phyloP scores from a whole-genome alignment of 2,888 invertebrate genomes.

The Cerastoderma edule region DNA sequence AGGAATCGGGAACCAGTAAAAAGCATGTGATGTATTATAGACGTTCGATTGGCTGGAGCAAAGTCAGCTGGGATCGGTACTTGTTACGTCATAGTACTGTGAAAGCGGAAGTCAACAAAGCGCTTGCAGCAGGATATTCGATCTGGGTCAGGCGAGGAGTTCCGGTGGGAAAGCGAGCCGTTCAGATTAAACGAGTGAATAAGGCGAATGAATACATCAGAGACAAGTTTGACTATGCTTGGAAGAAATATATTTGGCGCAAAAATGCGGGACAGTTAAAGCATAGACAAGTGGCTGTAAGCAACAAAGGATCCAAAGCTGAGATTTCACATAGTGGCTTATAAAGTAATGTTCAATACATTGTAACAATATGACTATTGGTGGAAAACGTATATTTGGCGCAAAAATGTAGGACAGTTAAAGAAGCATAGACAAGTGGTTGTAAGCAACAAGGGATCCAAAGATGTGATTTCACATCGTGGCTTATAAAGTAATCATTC shows the following conservation, averaged over 20 bases:
- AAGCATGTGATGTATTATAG: slow-evolving; percentile 61
- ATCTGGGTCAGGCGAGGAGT: slow-evolving; percentile 60
- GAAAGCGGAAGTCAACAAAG: slow-evolving; percentile 48
- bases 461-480: slow-evolving; percentile 22
- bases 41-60: slow-evolving; percentile 27
- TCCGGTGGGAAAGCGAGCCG: slow-evolving; percentile 12
- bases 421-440: slow-evolving; percentile 36
- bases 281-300: slow-evolving; percentile 35
- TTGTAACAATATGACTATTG: slow-evolving; percentile 63
- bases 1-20: slow-evolving; percentile 44
- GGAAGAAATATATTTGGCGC: slow-evolving; percentile 57
- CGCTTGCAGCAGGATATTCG: slow-evolving; percentile 50
- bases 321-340: slow-evolving; percentile 26
- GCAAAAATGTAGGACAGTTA: slow-evolving; percentile 6
- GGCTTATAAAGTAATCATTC: slow-evolving; percentile 6
- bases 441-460: slow-evolving; percentile 22
- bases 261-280: slow-evolving; percentile 3
- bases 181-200: slow-evolving; percentile 10
- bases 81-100: slow-evolving; percentile 44
- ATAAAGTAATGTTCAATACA: neutral
- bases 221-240: slow-evolving; percentile 68
- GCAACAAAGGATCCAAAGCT: slow-evolving; percentile 17
- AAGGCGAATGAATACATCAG: slow-evolving; percentile 45
- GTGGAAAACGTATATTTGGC: slow-evolving; percentile 59
- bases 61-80: slow-evolving; percentile 49